Conservation (phyloP, 1,140 invertebrate genomes). For the Drosophila sturtevanti region DNA sequence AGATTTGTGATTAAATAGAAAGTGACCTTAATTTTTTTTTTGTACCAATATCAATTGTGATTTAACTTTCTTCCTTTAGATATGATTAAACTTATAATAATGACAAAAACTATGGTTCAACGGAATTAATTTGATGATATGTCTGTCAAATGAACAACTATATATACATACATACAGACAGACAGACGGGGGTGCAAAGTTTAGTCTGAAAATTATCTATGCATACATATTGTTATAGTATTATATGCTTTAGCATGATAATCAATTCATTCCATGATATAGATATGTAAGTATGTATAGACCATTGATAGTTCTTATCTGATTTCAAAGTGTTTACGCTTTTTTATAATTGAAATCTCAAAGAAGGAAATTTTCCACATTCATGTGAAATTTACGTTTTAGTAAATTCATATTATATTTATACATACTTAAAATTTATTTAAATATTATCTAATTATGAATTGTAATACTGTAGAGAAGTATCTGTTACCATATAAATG, state of each 20-base stretch:
- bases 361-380: background rate
- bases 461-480: constrained; percentile 58
- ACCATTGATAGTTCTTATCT: background rate
- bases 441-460: constrained; percentile 23
- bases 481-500: constrained; percentile 18
- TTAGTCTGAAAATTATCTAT: too few relatives aligned
- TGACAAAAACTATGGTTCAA: background rate
- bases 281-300: background rate
- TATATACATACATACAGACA: too few relatives aligned
- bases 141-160: too few relatives aligned
- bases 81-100: background rate
- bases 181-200: too few relatives aligned
- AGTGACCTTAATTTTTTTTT: background rate
- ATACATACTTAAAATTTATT: constrained; percentile 19
- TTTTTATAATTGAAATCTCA: background rate
- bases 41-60: background rate
- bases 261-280: background rate
- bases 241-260: background rate
- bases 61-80: background rate
- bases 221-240: too few relatives aligned
- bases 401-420: constrained; percentile 7
- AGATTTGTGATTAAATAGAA: background rate
- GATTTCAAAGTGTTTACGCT: background rate
- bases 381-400: background rate
- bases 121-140: too few relatives aligned